Conservation (phyloP, 2,113 vertebrate genomes). For the Saguinus midas region DNA sequence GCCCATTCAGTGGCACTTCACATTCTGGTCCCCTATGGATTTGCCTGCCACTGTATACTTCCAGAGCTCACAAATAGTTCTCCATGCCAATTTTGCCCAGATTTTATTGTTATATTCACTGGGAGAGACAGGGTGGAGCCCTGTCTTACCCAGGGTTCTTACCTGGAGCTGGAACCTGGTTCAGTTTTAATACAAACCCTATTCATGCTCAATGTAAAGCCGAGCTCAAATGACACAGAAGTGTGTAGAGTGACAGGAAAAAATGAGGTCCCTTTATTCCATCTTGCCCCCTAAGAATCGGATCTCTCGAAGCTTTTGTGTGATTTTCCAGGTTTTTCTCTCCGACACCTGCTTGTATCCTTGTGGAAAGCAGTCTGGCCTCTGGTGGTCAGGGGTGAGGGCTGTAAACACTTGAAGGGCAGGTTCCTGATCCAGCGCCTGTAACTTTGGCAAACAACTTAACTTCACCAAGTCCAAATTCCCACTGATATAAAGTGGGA, state of each 20-base stretch:
- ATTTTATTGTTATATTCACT: not conserved
- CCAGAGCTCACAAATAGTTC: not conserved
- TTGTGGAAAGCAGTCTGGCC: not conserved
- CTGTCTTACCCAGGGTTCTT: not conserved
- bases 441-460: not conserved
- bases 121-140: too few relatives aligned
- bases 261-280: not conserved
- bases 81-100: not conserved
- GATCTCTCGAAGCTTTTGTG: not conserved
- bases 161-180: not conserved
- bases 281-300: rapidly evolving
- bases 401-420: not conserved
- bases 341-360: rapidly evolving
- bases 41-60: too few relatives aligned
- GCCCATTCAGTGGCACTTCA: not conserved
- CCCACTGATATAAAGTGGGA: too few relatives aligned
- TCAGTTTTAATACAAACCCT: not conserved
- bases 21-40: not conserved
- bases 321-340: not conserved
- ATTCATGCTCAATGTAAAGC: not conserved
- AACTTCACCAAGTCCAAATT: not conserved
- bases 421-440: not conserved
- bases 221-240: not conserved
- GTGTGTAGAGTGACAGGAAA: rapidly evolving
- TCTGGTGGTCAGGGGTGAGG: not conserved